Evolutionary conservation across 2,797 vertebrate genomes (phyloP), one percentile per base, ranked within the genome.

Genomic region (Anguilla megastoma): DNA sequence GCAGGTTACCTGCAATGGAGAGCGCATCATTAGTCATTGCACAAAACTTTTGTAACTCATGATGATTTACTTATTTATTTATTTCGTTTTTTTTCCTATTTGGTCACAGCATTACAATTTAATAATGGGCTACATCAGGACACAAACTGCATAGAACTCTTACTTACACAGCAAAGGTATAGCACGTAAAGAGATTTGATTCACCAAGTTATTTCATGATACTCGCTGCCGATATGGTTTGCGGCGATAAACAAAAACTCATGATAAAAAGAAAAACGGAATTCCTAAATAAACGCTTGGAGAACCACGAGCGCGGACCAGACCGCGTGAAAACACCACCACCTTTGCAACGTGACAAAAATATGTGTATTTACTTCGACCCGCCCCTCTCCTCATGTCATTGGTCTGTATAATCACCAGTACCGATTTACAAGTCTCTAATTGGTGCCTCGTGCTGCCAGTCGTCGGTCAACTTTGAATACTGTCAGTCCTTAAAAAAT

Each of bases 1-100:
- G 79, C 87, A 21, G 82, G 66, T 86, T 50, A 90, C 90, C 94
- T 95, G 93, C 88, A 91, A 85, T 82, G 88, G 87, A 90, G 63
- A 60, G 41, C 14, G 56, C 87, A 5, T 90, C 1, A 52, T 48
- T 21, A 10, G 79, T 45, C 45, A 82, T 82, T 52, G 58, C 36
- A 41, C 36, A 41, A 41, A 41, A 41, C 36, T 41, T 41, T 41
- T 41, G 36, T 41, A 41, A 41, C 36, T 41, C 36, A 41, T 41
- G 3, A 18, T 18, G 16, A 60, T 60, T 60, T 60, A 60, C 3
- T 60, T 60, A 60, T 60, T 60, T 60, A 3, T 60, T 60, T 60
- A 3, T 60, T 60, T 16, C 18, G 16, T 4, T 16, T 18, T 60
- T 60, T 60, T 60, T n/a, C 3, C 58, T 16, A 60, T 60, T 60